A percentile compares a stretch with the other conserved stretches of the same genome.
phyloP scores from a whole-genome alignment of 2,888 invertebrate genomes.

The Limnephilus marmoratus region DNA sequence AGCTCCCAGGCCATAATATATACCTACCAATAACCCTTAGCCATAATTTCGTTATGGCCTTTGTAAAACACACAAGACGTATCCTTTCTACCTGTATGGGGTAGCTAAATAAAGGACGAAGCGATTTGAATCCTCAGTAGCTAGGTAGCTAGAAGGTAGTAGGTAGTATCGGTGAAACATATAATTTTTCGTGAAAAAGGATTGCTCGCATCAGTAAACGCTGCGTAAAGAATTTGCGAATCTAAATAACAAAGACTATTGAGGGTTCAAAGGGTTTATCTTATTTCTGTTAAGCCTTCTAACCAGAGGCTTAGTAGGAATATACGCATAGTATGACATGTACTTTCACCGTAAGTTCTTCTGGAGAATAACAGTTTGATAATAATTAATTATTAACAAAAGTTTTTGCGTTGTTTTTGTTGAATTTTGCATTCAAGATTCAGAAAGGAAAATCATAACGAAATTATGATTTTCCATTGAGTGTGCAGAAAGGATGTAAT shows the following conservation, averaged over 20 bases:
- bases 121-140: slow-evolving; percentile 34
- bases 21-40: slow-evolving; percentile 25
- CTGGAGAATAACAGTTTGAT: not conserved
- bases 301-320: not conserved
- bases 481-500: no score
- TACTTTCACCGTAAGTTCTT: not conserved
- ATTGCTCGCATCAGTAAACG: slow-evolving; percentile 10
- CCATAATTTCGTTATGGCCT: slow-evolving; percentile 35
- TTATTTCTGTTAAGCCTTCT: not conserved
- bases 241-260: not conserved
- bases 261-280: not conserved
- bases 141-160: not conserved
- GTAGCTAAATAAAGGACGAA: not conserved
- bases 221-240: not conserved
- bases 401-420: no score
- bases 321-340: not conserved
- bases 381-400: no score
- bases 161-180: not conserved
- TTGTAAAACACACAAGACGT: slow-evolving; percentile 28
- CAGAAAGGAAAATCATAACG: no score
- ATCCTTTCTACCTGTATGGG: slow-evolving; percentile 8
- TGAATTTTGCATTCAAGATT: no score
- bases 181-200: not conserved
- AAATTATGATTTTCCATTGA: no score
- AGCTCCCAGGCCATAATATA: not conserved